Evolutionary conservation across 2,797 vertebrate genomes (phyloP).

Genomic region (Bovichtus diacanthus): DNA sequence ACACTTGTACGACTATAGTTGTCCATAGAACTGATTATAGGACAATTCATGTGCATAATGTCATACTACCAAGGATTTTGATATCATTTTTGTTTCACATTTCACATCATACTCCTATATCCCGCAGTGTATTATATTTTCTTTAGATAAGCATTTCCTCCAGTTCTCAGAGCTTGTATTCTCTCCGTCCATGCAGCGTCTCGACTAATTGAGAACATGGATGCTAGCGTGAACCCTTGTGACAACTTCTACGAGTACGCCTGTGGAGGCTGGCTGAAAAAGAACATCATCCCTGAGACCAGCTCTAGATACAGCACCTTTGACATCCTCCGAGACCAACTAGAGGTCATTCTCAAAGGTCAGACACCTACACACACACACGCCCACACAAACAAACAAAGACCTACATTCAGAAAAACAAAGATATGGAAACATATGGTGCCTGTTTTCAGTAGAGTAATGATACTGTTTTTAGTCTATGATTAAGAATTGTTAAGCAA

Average conservation of each 20-base stretch:
- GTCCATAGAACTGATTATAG: neutral
- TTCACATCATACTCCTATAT: neutral
- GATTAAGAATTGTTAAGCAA: neutral
- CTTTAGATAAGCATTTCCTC: neutral
- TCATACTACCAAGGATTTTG: neutral
- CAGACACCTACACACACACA: constrained; percentile 30
- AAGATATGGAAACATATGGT: neutral
- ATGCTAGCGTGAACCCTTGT: constrained; percentile 88
- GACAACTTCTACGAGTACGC: constrained; percentile 94
- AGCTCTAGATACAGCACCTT: constrained; percentile 95
- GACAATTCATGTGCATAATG: neutral
- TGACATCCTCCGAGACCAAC: constrained; percentile 93
- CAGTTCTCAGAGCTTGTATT: neutral
- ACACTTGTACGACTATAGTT: neutral
- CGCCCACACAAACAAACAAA: neutral
- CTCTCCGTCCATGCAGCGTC: constrained; percentile 84
- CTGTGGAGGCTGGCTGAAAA: constrained; percentile 96
- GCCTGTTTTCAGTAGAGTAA: constrained; percentile 2
- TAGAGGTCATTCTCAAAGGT: constrained; percentile 97
- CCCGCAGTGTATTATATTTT: neutral
- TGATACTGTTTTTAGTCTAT: neutral
- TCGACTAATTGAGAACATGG: constrained; percentile 95
- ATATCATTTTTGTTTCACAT: neutral
- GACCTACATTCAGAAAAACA: neutral
- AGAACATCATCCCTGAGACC: constrained; percentile 95